Conservation (phyloP, 2,888 invertebrate species). For the Ichneumoninae sp. region DNA sequence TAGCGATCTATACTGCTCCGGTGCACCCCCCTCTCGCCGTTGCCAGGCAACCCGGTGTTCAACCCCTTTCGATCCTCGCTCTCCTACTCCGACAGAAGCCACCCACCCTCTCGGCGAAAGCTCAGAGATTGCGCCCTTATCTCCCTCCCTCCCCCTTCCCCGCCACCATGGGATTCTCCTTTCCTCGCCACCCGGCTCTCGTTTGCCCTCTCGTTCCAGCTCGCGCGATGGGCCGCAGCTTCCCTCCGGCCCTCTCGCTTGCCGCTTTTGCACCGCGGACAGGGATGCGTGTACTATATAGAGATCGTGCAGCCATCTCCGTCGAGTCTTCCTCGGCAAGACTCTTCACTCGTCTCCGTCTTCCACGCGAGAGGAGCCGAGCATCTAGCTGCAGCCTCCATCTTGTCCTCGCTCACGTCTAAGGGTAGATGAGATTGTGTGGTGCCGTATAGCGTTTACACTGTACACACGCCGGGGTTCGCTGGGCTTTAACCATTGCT, state of each 20-base stretch:
- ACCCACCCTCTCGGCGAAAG: constrained; percentile 68
- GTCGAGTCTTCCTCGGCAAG: constrained; percentile 42
- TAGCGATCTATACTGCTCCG: constrained; percentile 80
- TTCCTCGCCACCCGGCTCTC: constrained; percentile 66
- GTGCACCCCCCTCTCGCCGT: constrained; percentile 77
- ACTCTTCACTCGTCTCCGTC: constrained; percentile 54
- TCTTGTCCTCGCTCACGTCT: constrained; percentile 60
- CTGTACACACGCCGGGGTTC: constrained; percentile 2
- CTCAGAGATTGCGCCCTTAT: constrained; percentile 81
- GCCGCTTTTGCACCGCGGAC: constrained; percentile 7
- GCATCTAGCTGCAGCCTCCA: constrained; percentile 56
- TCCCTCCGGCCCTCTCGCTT: constrained; percentile 34
- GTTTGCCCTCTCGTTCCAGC: constrained; percentile 43
- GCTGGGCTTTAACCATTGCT: neutral
- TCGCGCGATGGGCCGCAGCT: constrained; percentile 42
- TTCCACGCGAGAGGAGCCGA: constrained; percentile 45
- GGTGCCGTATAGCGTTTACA: neutral
- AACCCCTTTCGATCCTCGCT: constrained; percentile 74
- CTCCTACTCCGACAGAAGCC: constrained; percentile 64
- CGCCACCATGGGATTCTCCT: constrained; percentile 64
- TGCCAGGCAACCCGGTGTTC: constrained; percentile 79
- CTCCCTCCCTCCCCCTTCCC: constrained; percentile 73
- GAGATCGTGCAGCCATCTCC: constrained; percentile 12
- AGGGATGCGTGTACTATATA: constrained; percentile 24
- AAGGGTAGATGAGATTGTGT: constrained; percentile 36